These are phyloP conservation scores for Sebastes variabilis DNA, from an alignment of 2,797 vertebrate species.

Conservation along the genomic window DNA sequence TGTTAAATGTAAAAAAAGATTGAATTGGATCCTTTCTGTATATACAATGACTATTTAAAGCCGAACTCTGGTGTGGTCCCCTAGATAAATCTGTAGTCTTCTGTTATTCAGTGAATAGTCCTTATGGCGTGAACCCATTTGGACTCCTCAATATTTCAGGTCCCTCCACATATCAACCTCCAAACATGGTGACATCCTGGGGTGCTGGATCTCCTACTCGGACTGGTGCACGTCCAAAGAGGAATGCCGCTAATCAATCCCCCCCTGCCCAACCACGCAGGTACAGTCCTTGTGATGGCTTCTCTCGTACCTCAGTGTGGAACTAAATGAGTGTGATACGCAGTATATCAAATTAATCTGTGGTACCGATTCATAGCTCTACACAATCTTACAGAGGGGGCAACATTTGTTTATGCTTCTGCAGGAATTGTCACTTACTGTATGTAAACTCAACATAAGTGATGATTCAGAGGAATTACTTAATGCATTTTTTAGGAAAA, in stretches of 20 bases:
- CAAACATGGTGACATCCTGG: slow-evolving; percentile 79
- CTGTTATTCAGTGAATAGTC: not conserved
- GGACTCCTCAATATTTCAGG: slow-evolving; percentile 27
- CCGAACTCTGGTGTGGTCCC: not conserved
- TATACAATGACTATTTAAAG: not conserved
- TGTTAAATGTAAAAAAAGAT: not conserved
- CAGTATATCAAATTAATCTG: not conserved
- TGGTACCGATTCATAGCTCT: not conserved
- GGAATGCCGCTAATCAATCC: not conserved
- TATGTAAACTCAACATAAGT: not conserved
- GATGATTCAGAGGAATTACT: not conserved
- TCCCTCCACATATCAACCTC: slow-evolving; percentile 7
- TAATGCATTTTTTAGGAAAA: not conserved
- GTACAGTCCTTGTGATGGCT: slow-evolving; percentile 36
- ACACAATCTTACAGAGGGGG: not conserved
- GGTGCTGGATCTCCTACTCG: slow-evolving; percentile 1
- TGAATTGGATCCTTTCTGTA: not conserved
- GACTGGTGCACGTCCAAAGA: slow-evolving; percentile 13
- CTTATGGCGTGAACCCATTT: not conserved
- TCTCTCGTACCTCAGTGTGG: too few species aligned
- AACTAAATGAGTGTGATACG: not conserved
- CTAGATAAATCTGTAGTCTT: not conserved
- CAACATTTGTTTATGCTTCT: not conserved
- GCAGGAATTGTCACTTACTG: not conserved
- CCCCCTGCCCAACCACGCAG: slow-evolving; percentile 67